phyloP scores from a whole-genome alignment of 2,113 vertebrate genomes.

The Helogale parvula region DNA sequence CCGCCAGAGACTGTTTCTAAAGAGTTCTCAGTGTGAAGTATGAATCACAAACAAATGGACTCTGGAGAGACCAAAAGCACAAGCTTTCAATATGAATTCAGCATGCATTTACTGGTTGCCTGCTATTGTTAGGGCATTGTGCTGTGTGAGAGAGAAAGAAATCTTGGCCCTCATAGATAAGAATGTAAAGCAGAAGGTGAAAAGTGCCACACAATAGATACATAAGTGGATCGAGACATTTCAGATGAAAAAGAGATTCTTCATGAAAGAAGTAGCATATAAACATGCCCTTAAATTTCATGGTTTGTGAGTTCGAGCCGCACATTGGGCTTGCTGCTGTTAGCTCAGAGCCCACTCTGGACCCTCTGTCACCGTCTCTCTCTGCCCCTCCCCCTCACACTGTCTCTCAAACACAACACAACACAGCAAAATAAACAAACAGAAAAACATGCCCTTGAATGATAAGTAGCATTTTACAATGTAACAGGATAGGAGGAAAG shows the following conservation, averaged over 20 bases:
- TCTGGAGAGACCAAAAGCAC: conserved; percentile 45
- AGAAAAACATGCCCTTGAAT: neutral
- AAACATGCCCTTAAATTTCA: neutral
- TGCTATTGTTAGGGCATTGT: neutral
- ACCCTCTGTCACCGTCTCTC: no score
- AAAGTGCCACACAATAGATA: neutral
- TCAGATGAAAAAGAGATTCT: conserved; percentile 29
- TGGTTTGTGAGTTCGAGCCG: no score
- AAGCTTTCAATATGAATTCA: conserved; percentile 53
- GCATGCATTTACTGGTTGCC: neutral
- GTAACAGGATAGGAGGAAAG: neutral
- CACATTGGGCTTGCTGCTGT: no score
- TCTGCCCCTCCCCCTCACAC: no score
- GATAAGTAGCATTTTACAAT: neutral
- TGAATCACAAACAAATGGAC: conserved; percentile 52
- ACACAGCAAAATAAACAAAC: no score
- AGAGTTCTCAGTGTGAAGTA: conserved; percentile 41
- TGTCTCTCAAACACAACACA: no score
- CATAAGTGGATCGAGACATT: neutral
- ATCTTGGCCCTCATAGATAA: neutral
- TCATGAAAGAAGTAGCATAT: neutral
- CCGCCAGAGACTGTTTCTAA: conserved; percentile 56
- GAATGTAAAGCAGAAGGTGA: neutral
- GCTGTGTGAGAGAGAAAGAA: neutral
- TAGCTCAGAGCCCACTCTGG: no score